Percentiles rank a stretch among this genome's conserved stretches.
phyloP scores from a whole-genome alignment of 1,140 invertebrate species.

The Drosophila triauraria region DNA sequence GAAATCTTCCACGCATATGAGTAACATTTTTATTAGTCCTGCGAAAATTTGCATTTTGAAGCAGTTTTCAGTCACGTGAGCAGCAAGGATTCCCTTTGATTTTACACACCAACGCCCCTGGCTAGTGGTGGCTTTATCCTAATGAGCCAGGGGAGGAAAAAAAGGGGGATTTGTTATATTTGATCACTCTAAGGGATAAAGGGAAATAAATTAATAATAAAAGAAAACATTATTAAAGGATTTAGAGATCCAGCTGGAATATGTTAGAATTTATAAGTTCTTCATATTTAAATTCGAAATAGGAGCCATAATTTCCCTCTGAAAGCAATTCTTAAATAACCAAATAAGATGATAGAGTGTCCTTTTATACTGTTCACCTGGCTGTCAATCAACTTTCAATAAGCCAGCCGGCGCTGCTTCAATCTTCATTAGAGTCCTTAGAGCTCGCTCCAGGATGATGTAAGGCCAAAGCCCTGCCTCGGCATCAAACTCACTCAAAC shows the following conservation, averaged over 20 bases:
- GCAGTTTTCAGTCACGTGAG: constrained; percentile 70
- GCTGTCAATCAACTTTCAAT: constrained; percentile 74
- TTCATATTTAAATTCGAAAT: background rate
- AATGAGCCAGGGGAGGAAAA: constrained; percentile 16
- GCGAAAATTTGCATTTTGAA: constrained; percentile 70
- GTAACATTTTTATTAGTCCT: constrained; percentile 60
- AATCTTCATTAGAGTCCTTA: constrained; percentile 46
- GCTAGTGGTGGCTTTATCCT: constrained; percentile 31
- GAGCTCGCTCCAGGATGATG: background rate
- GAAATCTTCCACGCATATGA: constrained; percentile 66
- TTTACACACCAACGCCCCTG: constrained; percentile 55
- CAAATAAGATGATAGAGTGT: constrained; percentile 28
- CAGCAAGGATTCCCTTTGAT: constrained; percentile 59
- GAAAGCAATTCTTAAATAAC: constrained; percentile 10
- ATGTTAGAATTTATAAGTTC: background rate
- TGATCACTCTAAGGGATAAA: background rate
- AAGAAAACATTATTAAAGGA: background rate
- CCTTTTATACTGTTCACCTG: constrained; percentile 29
- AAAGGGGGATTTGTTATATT: background rate
- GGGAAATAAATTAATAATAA: background rate
- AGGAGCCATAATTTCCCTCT: background rate
- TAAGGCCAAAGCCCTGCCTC: background rate
- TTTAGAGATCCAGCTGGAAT: too few species aligned
- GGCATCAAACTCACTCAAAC: constrained; percentile 76
- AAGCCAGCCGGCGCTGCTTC: constrained; percentile 36